phyloP scores from a whole-genome alignment of 2,113 vertebrate species.

The Anas platyrhynchos region DNA sequence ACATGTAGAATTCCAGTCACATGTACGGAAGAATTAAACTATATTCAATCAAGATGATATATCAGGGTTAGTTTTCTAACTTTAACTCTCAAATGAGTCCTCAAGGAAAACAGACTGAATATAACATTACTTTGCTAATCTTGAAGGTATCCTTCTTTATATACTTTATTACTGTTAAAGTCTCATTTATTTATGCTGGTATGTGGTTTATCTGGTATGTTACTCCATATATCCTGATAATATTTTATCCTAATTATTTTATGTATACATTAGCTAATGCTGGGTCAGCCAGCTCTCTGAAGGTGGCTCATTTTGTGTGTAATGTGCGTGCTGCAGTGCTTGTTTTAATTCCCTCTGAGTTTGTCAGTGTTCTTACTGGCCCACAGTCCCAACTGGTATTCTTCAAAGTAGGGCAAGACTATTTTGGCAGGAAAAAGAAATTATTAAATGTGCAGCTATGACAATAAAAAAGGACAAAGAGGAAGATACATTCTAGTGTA shows the following conservation, averaged over 20 bases:
- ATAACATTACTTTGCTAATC: not conserved
- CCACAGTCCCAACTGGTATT: accelerated
- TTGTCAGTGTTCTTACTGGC: not conserved
- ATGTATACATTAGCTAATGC: no score
- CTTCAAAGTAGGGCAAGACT: not conserved
- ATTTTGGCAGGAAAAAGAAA: not conserved
- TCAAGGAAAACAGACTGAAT: not conserved
- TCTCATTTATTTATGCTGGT: not conserved
- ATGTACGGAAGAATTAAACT: not conserved
- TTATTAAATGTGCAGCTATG: not conserved
- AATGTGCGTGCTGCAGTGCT: not conserved
- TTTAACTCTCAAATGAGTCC: not conserved
- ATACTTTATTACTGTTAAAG: not conserved
- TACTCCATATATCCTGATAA: not conserved
- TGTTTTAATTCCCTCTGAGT: not conserved
- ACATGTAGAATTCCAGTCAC: not conserved
- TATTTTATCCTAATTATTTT: not conserved
- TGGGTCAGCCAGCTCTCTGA: not conserved
- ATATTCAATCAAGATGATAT: not conserved
- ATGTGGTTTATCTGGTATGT: not conserved
- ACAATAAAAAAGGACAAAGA: not conserved
- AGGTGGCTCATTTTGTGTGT: not conserved
- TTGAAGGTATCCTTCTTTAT: not conserved
- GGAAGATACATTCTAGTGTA: accelerated
- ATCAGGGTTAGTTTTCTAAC: not conserved